Evolutionary conservation across 2,888 invertebrate species (phyloP).

Genomic region (Microctonus aethiopoides): DNA sequence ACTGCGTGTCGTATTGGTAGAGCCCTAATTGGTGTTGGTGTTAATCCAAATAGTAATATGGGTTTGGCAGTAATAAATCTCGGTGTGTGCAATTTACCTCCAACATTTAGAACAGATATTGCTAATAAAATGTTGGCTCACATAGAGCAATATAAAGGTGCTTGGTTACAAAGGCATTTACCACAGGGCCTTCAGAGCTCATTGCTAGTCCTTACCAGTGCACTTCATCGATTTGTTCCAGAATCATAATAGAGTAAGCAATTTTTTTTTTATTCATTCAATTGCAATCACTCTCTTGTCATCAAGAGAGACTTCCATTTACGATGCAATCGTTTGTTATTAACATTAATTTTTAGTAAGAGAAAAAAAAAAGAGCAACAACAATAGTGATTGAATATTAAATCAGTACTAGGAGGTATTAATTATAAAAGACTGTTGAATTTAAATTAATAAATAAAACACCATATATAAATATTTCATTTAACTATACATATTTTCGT

Average conservation of each 20-base stretch:
- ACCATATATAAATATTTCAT: slow-evolving; percentile 40
- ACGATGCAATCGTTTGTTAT: slow-evolving; percentile 30
- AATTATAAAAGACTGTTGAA: slow-evolving; percentile 46
- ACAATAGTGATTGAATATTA: slow-evolving; percentile 2
- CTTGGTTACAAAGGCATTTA: slow-evolving; percentile 70
- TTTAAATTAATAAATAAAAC: slow-evolving; percentile 42
- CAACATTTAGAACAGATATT: slow-evolving; percentile 74
- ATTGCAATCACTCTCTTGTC: neutral
- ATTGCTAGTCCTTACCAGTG: slow-evolving; percentile 67
- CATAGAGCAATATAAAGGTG: slow-evolving; percentile 70
- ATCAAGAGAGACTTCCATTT: slow-evolving; percentile 11
- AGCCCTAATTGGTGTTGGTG: slow-evolving; percentile 70
- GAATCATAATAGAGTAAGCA: slow-evolving; percentile 49
- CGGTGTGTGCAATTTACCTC: slow-evolving; percentile 73
- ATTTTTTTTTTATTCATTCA: neutral
- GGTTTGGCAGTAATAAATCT: slow-evolving; percentile 72
- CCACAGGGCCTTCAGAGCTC: slow-evolving; percentile 70
- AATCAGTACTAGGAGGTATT: slow-evolving; percentile 41
- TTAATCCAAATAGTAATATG: slow-evolving; percentile 71
- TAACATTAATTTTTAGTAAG: slow-evolving; percentile 28
- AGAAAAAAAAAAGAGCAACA: neutral
- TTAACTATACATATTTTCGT: slow-evolving; percentile 42
- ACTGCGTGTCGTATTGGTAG: slow-evolving; percentile 71
- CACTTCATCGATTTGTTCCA: slow-evolving; percentile 69
- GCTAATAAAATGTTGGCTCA: slow-evolving; percentile 73